These are phyloP conservation scores for Pithys albifrons DNA, from an alignment of 2,113 vertebrate species.

Conservation along the genomic window DNA sequence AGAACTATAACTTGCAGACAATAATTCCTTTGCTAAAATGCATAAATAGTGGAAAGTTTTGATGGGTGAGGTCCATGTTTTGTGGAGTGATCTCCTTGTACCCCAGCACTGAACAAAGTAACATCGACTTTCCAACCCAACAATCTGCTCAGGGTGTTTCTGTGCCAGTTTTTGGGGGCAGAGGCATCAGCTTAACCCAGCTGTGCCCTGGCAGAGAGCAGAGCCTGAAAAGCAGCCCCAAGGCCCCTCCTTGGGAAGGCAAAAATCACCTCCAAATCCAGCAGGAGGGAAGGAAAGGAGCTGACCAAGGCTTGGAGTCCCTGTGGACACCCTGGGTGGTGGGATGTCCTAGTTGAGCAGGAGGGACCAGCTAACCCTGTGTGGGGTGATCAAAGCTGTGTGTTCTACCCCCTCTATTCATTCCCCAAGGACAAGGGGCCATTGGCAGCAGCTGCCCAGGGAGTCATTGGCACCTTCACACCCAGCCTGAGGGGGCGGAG, in stretches of 20 bases:
- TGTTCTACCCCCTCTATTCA: too few species aligned
- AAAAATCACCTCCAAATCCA: accelerated
- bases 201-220: accelerated
- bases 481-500: too few species aligned
- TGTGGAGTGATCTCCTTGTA: background rate
- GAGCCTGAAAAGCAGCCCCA: background rate
- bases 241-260: background rate
- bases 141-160: background rate
- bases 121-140: background rate
- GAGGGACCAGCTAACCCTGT: too few species aligned
- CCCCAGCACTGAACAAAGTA: background rate
- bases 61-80: background rate
- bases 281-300: background rate
- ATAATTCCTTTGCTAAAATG: background rate
- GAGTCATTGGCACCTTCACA: too few species aligned
- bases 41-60: background rate
- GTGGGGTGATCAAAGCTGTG: too few species aligned
- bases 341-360: too few species aligned
- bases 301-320: background rate
- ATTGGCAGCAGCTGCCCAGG: too few species aligned
- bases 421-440: too few species aligned
- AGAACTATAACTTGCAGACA: background rate
- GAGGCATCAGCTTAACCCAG: background rate
- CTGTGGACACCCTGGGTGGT: background rate
- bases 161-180: background rate